Evolutionary conservation across 2,888 invertebrate species (phyloP).

Genomic region (Eilema caniola): DNA sequence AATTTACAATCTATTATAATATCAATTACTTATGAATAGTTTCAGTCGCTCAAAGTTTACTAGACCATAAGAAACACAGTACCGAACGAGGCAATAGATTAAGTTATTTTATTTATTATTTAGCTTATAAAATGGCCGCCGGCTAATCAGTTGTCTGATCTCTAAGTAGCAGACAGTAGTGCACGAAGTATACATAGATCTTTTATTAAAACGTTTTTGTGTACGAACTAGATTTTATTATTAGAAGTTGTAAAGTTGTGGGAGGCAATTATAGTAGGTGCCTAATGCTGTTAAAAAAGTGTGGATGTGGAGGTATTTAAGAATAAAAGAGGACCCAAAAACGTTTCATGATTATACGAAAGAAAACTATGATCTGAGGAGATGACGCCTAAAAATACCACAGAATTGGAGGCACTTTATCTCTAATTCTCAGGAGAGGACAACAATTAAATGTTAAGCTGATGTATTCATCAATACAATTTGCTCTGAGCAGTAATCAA

Average conservation of each 20-base stretch:
- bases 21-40: background rate
- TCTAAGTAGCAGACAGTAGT: conserved; percentile 19
- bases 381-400: no score
- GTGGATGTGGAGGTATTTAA: background rate
- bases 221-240: background rate
- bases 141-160: conserved; percentile 15
- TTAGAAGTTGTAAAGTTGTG: background rate
- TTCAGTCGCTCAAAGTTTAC: background rate
- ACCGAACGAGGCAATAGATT: conserved; percentile 18
- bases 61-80: conserved; percentile 17
- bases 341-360: no score
- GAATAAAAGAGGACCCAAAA: background rate
- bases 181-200: background rate
- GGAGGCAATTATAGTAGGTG: background rate
- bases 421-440: no score
- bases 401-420: no score
- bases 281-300: background rate
- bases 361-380: no score
- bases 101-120: conserved; percentile 18
- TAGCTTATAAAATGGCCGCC: conserved; percentile 10
- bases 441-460: no score
- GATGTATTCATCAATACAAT: no score
- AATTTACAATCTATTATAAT: background rate
- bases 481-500: no score
- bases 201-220: conserved; percentile 2